phyloP scores from a whole-genome alignment of 2,113 vertebrate genomes.

The Polypterus senegalus region DNA sequence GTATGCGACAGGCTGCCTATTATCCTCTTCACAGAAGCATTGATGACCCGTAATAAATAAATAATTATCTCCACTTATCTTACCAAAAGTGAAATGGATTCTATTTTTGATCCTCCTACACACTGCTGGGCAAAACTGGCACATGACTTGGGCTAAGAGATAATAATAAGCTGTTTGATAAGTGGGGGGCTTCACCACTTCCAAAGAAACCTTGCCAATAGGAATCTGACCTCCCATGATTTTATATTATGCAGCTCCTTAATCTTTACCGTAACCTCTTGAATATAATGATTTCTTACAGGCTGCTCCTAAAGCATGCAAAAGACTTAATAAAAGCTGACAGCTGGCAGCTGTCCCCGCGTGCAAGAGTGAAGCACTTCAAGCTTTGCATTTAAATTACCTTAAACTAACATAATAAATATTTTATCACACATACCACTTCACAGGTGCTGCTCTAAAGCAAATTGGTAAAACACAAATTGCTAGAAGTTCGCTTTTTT shows the following conservation, averaged over 20 bases:
- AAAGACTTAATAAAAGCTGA: slow-evolving; percentile 67
- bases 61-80: too few relatives aligned
- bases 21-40: too few relatives aligned
- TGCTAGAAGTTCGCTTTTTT: not conserved
- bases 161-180: not conserved
- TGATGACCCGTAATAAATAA: too few relatives aligned
- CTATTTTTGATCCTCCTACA: too few relatives aligned
- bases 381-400: slow-evolving; percentile 63
- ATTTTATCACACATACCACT: slow-evolving; percentile 34
- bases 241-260: slow-evolving; percentile 16
- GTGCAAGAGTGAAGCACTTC: slow-evolving; percentile 53
- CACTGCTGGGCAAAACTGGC: too few relatives aligned
- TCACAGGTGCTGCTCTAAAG: slow-evolving; percentile 1
- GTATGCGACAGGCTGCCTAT: too few relatives aligned
- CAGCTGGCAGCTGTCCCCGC: slow-evolving; percentile 54
- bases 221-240: not conserved
- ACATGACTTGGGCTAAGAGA: too few relatives aligned
- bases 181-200: not conserved
- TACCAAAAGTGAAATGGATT: too few relatives aligned
- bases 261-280: slow-evolving; percentile 45
- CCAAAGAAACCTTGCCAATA: not conserved
- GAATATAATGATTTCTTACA: slow-evolving; percentile 50
- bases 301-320: slow-evolving; percentile 46
- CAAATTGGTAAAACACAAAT: slow-evolving; percentile 1
- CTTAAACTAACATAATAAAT: slow-evolving; percentile 60